Evolutionary conservation across 2,113 vertebrate genomes (phyloP).

Genomic region (Ammodytes marinus): DNA sequence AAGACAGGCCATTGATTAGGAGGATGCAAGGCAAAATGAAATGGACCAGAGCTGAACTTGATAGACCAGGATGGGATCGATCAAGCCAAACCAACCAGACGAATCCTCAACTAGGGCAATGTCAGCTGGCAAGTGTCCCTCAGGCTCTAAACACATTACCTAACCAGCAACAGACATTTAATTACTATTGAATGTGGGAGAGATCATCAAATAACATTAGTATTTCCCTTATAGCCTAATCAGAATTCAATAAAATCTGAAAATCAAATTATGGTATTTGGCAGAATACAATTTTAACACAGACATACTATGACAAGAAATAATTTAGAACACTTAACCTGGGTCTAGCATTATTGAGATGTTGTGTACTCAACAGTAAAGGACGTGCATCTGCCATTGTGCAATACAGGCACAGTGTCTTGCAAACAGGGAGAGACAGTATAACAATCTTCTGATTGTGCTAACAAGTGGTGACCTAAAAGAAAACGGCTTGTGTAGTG

Average conservation of each 20-base stretch:
- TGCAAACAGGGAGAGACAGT: background rate
- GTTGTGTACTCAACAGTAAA: background rate
- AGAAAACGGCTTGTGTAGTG: background rate
- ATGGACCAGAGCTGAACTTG: slow-evolving; percentile 42
- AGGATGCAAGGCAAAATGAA: slow-evolving; percentile 12
- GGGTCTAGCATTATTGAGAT: background rate
- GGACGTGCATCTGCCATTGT: background rate
- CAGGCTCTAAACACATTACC: slow-evolving; percentile 40
- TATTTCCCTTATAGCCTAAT: slow-evolving; percentile 10
- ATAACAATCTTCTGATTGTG: slow-evolving; percentile 3
- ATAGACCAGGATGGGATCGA: slow-evolving; percentile 47
- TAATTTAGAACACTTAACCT: too few relatives aligned
- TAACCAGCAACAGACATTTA: slow-evolving; percentile 42
- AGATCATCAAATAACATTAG: background rate
- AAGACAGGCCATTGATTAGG: slow-evolving; percentile 44
- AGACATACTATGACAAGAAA: background rate
- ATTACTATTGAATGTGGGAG: slow-evolving; percentile 32
- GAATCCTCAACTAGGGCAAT: slow-evolving; percentile 33
- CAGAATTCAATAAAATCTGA: slow-evolving; percentile 21
- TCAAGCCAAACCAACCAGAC: slow-evolving; percentile 49
- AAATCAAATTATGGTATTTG: background rate
- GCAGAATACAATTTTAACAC: too few relatives aligned
- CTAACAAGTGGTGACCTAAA: background rate
- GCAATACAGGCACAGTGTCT: background rate
- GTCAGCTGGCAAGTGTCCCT: slow-evolving; percentile 44